Conservation (phyloP, 1,140 invertebrate species). For the Drosophila trapezifrons region DNA sequence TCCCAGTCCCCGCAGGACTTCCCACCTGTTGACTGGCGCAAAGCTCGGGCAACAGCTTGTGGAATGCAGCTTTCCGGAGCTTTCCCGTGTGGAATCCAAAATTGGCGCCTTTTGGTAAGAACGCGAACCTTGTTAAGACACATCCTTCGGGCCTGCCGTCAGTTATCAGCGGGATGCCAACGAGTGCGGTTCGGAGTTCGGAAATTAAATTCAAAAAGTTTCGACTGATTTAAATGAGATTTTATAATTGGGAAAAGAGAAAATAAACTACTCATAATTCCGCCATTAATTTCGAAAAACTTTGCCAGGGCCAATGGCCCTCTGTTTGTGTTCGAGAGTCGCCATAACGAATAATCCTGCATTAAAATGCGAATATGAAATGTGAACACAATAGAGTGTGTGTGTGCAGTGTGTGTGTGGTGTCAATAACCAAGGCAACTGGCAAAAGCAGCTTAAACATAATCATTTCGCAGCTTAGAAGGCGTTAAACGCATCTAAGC, state of each 20-base stretch:
- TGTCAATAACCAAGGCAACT: conserved; percentile 66
- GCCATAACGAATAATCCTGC: conserved; percentile 56
- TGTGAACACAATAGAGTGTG: conserved; percentile 35
- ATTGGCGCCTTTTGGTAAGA: conserved; percentile 78
- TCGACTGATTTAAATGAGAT: neutral
- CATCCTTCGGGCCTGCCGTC: conserved; percentile 33
- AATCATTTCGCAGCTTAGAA: conserved; percentile 74
- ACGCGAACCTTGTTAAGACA: conserved; percentile 66
- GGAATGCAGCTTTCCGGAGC: conserved; percentile 69
- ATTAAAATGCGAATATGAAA: conserved; percentile 34
- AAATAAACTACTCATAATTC: neutral
- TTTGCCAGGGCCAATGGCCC: neutral
- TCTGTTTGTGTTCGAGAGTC: conserved; percentile 13
- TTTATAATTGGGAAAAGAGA: conserved; percentile 5
- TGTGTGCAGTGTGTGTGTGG: conserved; percentile 14
- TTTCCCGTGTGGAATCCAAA: conserved; percentile 57
- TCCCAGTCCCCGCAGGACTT: neutral
- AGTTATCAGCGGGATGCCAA: conserved; percentile 66
- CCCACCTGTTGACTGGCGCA: conserved; percentile 38
- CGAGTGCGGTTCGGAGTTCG: conserved; percentile 57
- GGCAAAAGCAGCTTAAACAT: conserved; percentile 52
- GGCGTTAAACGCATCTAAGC: conserved; percentile 72
- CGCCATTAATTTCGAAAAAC: neutral
- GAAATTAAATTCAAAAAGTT: neutral
- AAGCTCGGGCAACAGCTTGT: conserved; percentile 35